Evolutionary conservation across 2,113 vertebrate species (phyloP), one percentile per base, ranked within the genome.

Genomic region (Apus apus): DNA sequence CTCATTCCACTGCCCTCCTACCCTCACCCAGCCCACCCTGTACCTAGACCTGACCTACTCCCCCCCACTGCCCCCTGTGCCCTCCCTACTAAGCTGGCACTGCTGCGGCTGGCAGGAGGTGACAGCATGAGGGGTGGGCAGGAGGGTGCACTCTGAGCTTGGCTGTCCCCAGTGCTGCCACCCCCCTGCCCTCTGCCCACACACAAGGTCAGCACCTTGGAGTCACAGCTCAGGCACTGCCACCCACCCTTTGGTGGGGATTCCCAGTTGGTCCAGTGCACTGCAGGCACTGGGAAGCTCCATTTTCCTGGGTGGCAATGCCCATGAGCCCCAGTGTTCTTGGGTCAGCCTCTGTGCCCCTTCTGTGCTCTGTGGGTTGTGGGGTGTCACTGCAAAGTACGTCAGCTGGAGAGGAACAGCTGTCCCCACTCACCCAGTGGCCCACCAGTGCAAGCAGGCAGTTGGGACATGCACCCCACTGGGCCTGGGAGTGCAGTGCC

Each of bases 1-100:
- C 0, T 0, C 51, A 20, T 21, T 61, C 60, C 43, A 2, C 48
- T 2, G 4, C 36, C 43, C 45, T 51, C 18, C 18, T 19, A 6
- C 36, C 26, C 30, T 14, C 23, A 15, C 32, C 58, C 50, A 34
- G 53, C 26, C n/a, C 27, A 48, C 27, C 40, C 40, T 32, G 12
- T 27, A 9, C 36, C 53, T 15, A 30, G 30, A 58, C 30, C 45
- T 36, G 51, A 2, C 10, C 13, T 21, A 3, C 54, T 25, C 25
- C 29, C 36, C 30, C 17, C 40, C 40, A 43, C 40, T 14, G 12
- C 40, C 54, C 36, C 2, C 38, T 4, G 3, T 53, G 54, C 30
- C 25, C 29, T 8, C 36, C 30, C 17, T 22, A 73, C 51, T 45
- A 6, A 8, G 25, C 15, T 7, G 14, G 19, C 43, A 60, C 40